Base-by-base conservation (phyloP, 2,113 vertebrate genomes). In the Mesembrinibis cayennensis region DNA sequence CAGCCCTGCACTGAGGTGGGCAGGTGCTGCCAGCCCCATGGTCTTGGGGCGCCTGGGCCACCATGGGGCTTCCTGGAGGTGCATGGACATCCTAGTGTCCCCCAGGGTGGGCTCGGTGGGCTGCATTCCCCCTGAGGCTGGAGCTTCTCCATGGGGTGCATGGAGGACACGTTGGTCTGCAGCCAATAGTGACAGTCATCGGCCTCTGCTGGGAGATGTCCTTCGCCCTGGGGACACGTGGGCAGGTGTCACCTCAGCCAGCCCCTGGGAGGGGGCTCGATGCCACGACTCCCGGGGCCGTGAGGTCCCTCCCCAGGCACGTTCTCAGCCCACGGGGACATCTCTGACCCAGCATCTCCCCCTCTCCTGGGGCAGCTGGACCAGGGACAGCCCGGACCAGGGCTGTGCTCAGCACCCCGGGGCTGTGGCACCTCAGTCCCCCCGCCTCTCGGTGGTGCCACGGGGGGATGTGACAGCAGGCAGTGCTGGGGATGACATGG, bases 241-340 rank as follows among this genome's bases (percentile, higher is more conserved):
- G 52, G 36, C 30, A 59, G 62, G 36, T 25, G 52, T 8, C 72
- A 42, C 12, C 42, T 11, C 83, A 61, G 63, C 8, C 52, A 30
- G 23, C 25, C 16, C 36, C 25, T 13, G 25, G 10, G 26, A 66
- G 32, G 22, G 21, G 17, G 5, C 16, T 63, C 4, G 0, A 19
- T 63, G 49, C 19, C n/a, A 30, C 1, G 1, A 9, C 13, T n/a
- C 13, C 20, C 16, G 2, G 1, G 7, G 32, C 32, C 21, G 15
- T 18, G 25, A 50, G 13, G 16, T 66, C 27, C 26, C 17, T 34
- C 36, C 36, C 52, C 44, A 52, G 52, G 8, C 17, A 13, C 3
- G 11, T 49, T 9, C 50, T 65, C 15, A 45, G 53, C 47, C 55
- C 45, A 8, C 5, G 13, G 25, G 20, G 23, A 45, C 47, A 40